Percentiles rank a stretch among this genome's conserved stretches.
Conservation (phyloP, 2,797 vertebrate species). For the Chloroceryle amazona region DNA sequence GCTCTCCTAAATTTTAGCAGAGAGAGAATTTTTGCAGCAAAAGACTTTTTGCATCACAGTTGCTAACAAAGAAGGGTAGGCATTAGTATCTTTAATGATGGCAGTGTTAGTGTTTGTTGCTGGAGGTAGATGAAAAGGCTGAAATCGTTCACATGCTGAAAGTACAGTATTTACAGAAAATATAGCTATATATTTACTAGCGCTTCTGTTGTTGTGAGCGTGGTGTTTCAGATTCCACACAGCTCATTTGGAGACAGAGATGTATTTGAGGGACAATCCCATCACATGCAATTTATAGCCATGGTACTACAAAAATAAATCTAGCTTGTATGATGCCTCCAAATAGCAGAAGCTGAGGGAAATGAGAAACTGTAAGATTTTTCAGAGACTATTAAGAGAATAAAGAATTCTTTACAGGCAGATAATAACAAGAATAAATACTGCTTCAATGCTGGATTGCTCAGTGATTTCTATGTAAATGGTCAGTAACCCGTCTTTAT, state of each 20-base stretch:
- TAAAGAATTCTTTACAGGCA: background rate
- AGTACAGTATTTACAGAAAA: background rate
- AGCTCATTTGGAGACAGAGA: background rate
- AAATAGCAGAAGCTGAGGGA: background rate
- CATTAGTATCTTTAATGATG: background rate
- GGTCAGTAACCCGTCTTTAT: background rate
- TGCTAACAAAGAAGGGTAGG: background rate
- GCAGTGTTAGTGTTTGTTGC: background rate
- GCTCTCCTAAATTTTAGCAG: background rate
- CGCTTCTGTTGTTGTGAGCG: accelerated
- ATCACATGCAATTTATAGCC: background rate
- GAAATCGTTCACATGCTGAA: background rate
- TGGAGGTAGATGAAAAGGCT: background rate
- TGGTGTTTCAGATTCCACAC: background rate
- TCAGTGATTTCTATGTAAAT: background rate
- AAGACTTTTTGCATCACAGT: background rate
- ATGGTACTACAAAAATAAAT: background rate
- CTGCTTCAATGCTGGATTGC: background rate
- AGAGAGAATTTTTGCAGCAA: background rate
- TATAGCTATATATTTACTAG: background rate
- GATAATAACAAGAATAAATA: background rate
- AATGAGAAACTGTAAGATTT: background rate
- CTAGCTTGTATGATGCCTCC: background rate
- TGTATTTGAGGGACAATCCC: conserved; percentile 18
- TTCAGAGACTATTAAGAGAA: background rate